phyloP scores from a whole-genome alignment of 2,113 vertebrate genomes.

The Tragelaphus strepsiceros region DNA sequence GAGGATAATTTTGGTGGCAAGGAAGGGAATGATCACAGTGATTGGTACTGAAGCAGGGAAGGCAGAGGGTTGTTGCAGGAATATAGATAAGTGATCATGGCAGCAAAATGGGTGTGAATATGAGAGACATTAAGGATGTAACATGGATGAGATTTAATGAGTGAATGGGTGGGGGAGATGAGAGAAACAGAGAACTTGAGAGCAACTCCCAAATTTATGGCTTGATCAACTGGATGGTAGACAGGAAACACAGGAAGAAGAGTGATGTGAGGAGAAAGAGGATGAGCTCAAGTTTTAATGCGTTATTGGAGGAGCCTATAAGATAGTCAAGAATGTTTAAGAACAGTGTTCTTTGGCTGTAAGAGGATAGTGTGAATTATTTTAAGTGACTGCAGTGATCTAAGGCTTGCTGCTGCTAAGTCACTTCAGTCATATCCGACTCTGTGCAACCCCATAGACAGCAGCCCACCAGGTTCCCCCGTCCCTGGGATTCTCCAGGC shows the following conservation, averaged over 20 bases:
- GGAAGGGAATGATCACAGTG: not conserved
- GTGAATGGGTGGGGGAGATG: not conserved
- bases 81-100: not conserved
- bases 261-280: not conserved
- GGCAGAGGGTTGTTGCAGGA: not conserved
- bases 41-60: not conserved
- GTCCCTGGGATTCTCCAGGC: no score
- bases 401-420: not conserved
- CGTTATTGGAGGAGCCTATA: not conserved
- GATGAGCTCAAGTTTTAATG: not conserved
- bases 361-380: not conserved
- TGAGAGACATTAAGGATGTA: not conserved
- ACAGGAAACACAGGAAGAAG: not conserved
- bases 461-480: no score
- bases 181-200: not conserved
- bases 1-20: not conserved
- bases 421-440: no score
- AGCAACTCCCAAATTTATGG: not conserved
- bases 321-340: not conserved
- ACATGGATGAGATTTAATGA: not conserved
- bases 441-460: no score
- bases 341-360: not conserved
- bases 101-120: not conserved
- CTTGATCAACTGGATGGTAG: not conserved
- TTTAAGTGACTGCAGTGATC: not conserved